A percentile compares a stretch with the other conserved stretches of the same genome.
phyloP scores from a whole-genome alignment of 2,888 invertebrate genomes.

The Acrobasis repandana region DNA sequence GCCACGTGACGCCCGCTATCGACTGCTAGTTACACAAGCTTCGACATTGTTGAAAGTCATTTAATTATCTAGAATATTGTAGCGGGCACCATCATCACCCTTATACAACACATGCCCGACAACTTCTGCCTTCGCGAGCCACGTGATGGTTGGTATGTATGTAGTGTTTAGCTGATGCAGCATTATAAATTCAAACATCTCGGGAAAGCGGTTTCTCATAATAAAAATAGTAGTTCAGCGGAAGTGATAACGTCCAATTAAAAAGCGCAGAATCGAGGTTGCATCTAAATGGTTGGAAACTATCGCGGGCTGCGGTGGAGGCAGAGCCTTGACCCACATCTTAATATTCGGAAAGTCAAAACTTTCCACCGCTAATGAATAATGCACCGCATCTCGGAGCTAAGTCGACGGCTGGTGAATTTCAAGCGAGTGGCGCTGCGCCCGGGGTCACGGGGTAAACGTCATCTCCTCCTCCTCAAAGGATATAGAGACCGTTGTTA shows the following conservation, averaged over 20 bases:
- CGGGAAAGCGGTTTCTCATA: conserved; percentile 30
- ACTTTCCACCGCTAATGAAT: conserved; percentile 63
- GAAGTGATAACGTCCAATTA: conserved; percentile 49
- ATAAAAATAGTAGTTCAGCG: conserved; percentile 36
- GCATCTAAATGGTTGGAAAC: conserved; percentile 49
- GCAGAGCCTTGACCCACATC: conserved; percentile 59
- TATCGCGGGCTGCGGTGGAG: conserved; percentile 34
- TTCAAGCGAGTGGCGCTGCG: conserved; percentile 23
- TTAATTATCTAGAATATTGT: conserved; percentile 3
- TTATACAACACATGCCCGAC: background rate
- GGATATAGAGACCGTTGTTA: no score
- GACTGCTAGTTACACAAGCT: conserved; percentile 22
- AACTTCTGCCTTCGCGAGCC: background rate
- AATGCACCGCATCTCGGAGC: conserved; percentile 45
- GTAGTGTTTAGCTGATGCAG: conserved; percentile 8
- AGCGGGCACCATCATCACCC: background rate
- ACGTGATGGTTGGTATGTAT: conserved; percentile 6
- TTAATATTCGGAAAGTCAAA: conserved; percentile 59
- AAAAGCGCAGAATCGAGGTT: conserved; percentile 54
- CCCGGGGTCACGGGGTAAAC: background rate
- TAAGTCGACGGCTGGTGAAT: conserved; percentile 37
- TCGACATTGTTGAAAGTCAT: conserved; percentile 32
- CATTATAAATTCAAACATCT: conserved; percentile 31
- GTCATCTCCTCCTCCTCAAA: no score
- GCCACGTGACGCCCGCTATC: conserved; percentile 19